phyloP scores from a whole-genome alignment of 2,888 invertebrate species.

The Operophtera brumata region DNA sequence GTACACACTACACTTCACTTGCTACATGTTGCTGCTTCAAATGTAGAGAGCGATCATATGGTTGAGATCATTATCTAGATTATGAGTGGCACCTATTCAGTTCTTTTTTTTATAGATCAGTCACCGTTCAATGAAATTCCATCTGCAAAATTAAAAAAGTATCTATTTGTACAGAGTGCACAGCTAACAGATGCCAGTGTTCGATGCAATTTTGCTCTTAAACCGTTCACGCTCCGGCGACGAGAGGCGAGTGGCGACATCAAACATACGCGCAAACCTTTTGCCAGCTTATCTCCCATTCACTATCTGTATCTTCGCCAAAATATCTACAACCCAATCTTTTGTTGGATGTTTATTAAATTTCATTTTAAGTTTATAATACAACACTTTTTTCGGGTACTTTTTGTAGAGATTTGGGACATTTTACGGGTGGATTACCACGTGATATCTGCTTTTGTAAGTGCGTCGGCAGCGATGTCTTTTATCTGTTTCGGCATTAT shows the following conservation, averaged over 20 bases:
- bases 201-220: conserved; percentile 76
- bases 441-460: conserved; percentile 68
- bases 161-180: conserved; percentile 67
- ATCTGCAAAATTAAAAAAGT: conserved; percentile 78
- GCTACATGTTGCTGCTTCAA: background rate
- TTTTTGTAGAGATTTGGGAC: conserved; percentile 77
- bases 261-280: conserved; percentile 78
- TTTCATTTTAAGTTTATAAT: conserved; percentile 80
- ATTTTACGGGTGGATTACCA: conserved; percentile 78
- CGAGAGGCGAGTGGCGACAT: conserved; percentile 77
- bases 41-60: background rate
- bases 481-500: conserved; percentile 69
- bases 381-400: conserved; percentile 78
- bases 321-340: conserved; percentile 67
- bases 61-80: conserved; percentile 28
- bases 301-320: conserved; percentile 70
- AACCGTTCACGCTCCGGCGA: conserved; percentile 73
- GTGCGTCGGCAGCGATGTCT: conserved; percentile 65
- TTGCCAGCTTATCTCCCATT: conserved; percentile 78
- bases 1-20: background rate
- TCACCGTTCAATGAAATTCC: conserved; percentile 59
- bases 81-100: conserved; percentile 32
- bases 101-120: conserved; percentile 40
- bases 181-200: conserved; percentile 75
- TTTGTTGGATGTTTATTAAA: conserved; percentile 79